Conservation (phyloP, 2,113 vertebrate species). For the Tragelaphus scriptus region DNA sequence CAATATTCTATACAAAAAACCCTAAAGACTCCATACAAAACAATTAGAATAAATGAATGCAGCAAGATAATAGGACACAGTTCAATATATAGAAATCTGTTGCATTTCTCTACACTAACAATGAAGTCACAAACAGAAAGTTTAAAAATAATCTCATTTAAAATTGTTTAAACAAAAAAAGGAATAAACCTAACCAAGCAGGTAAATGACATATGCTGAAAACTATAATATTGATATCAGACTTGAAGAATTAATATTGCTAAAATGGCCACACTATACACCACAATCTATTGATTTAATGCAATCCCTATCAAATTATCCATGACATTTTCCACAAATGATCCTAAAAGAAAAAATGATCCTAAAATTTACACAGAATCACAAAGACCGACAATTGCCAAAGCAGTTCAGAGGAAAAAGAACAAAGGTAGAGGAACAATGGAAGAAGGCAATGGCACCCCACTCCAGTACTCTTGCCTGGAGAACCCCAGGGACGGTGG, state of each 20-base stretch:
- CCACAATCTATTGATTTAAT: background rate
- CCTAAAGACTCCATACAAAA: background rate
- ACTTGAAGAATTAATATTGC: background rate
- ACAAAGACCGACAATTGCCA: background rate
- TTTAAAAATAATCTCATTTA: background rate
- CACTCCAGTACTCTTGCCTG: too few species aligned
- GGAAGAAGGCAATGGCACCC: too few species aligned
- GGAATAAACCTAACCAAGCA: background rate
- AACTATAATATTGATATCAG: background rate
- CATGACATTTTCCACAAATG: background rate
- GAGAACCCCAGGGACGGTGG: too few species aligned
- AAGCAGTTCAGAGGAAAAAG: background rate
- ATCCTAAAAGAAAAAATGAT: background rate
- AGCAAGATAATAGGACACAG: background rate
- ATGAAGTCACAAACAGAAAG: background rate
- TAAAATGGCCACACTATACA: background rate
- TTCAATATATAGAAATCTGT: background rate
- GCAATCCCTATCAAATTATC: background rate
- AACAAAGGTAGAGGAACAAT: background rate
- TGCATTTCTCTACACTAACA: background rate
- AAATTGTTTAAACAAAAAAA: background rate
- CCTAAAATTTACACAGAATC: background rate
- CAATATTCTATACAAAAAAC: background rate
- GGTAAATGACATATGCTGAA: background rate
- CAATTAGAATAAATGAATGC: background rate